Conservation (phyloP, 2,888 invertebrate species). For the Eugnorisma glareosa region DNA sequence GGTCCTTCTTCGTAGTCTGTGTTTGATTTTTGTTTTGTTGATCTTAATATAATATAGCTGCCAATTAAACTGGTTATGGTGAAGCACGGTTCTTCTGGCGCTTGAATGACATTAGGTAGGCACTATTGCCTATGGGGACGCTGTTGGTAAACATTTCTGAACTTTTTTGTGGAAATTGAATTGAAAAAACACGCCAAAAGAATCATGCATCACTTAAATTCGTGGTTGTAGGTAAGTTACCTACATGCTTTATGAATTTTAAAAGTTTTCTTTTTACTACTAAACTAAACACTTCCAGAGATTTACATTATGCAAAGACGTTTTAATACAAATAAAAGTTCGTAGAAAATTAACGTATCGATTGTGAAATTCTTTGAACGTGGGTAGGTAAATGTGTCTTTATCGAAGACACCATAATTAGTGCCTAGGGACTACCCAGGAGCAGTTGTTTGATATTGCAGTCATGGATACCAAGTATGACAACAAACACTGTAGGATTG, state of each 20-base stretch:
- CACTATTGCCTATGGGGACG: too few species aligned
- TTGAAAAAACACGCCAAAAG: not conserved
- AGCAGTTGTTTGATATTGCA: constrained; percentile 20
- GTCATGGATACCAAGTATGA: constrained; percentile 22
- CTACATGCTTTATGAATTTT: not conserved
- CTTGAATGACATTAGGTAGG: not conserved
- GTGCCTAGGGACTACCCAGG: not conserved
- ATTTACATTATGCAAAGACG: constrained; percentile 18
- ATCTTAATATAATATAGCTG: not conserved
- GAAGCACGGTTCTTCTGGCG: not conserved
- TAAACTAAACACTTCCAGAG: not conserved
- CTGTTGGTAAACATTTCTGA: not conserved
- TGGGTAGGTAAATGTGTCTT: constrained; percentile 19
- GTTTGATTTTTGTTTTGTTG: constrained; percentile 7
- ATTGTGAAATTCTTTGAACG: constrained; percentile 51
- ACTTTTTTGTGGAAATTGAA: not conserved
- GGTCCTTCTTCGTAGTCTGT: constrained; percentile 86
- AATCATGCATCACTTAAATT: not conserved
- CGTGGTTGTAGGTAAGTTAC: not conserved
- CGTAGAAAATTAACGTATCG: constrained; percentile 27
- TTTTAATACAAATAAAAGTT: constrained; percentile 11
- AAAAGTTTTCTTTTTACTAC: not conserved
- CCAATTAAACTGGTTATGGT: not conserved
- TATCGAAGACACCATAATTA: constrained; percentile 37
- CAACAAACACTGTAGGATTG: constrained; percentile 9